Evolutionary conservation across 2,113 vertebrate species (phyloP).

Genomic region (Struthio camelus): DNA sequence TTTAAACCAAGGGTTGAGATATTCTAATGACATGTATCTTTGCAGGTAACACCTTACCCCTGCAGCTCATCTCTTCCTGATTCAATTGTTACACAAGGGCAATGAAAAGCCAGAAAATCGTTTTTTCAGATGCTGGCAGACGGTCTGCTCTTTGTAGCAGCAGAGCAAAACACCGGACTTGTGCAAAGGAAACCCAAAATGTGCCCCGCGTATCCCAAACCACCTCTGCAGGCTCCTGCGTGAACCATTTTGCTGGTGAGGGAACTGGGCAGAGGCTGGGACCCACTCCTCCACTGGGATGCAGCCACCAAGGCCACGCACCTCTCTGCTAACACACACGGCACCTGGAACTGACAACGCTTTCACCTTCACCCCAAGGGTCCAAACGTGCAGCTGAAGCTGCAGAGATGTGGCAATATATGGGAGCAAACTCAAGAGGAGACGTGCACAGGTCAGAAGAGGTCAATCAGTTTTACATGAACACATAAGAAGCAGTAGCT

Average conservation of each 20-base stretch:
- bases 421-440: not conserved
- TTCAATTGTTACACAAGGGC: not conserved
- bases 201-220: not conserved
- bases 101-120: not conserved
- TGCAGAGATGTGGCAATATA: not conserved
- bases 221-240: not conserved
- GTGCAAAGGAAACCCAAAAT: not conserved
- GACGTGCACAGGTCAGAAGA: rapidly evolving
- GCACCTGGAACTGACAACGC: not conserved
- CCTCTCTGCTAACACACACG: no score
- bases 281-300: not conserved
- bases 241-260: not conserved
- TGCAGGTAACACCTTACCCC: not conserved
- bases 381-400: not conserved
- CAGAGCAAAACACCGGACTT: not conserved
- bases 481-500: rapidly evolving
- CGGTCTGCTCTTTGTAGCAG: not conserved
- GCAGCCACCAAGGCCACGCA: not conserved
- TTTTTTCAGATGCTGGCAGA: not conserved
- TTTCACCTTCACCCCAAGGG: not conserved
- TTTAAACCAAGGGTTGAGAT: not conserved
- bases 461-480: not conserved
- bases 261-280: rapidly evolving
- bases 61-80: not conserved
- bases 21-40: rapidly evolving